Evolutionary conservation across 2,888 invertebrate species (phyloP).

Genomic region (Thecocarcelia acutangulata): DNA sequence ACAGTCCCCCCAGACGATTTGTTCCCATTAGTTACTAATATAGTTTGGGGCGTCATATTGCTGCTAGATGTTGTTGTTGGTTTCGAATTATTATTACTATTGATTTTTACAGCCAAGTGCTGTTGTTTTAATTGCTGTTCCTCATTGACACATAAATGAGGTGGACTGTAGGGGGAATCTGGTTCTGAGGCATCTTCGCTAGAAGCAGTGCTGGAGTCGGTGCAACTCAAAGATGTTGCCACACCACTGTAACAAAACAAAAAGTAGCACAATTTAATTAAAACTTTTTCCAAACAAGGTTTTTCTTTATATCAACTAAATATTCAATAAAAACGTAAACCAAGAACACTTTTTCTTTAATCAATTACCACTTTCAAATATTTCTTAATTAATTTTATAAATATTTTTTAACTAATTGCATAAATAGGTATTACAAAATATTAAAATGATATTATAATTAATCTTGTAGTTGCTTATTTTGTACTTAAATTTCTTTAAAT

Average conservation of each 20-base stretch:
- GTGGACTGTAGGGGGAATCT: conserved; percentile 88
- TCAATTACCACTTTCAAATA: neutral
- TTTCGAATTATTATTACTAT: conserved; percentile 74
- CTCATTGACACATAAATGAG: conserved; percentile 83
- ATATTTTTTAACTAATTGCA: neutral
- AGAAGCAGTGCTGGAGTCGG: conserved; percentile 85
- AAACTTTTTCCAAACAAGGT: too few relatives aligned
- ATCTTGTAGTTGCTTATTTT: conserved; percentile 53
- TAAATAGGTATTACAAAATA: conserved; percentile 22
- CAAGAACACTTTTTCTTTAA: neutral
- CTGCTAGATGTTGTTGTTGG: conserved; percentile 56
- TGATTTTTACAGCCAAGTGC: conserved; percentile 51
- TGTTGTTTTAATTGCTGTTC: conserved; percentile 73
- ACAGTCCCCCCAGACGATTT: conserved; percentile 76
- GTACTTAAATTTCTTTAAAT: conserved; percentile 47
- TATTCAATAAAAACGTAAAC: neutral
- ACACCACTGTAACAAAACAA: conserved; percentile 86
- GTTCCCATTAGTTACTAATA: conserved; percentile 71
- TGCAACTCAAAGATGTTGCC: conserved; percentile 88
- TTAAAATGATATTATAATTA: conserved; percentile 14
- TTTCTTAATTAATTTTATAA: neutral
- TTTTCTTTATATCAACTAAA: too few relatives aligned
- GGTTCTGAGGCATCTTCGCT: conserved; percentile 92
- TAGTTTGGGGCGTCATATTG: conserved; percentile 80
- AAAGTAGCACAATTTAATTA: conserved; percentile 35